A percentile compares a stretch with the other conserved stretches of the same genome.
phyloP scores from a whole-genome alignment of 2,113 vertebrate genomes.

The Hiodon alosoides region DNA sequence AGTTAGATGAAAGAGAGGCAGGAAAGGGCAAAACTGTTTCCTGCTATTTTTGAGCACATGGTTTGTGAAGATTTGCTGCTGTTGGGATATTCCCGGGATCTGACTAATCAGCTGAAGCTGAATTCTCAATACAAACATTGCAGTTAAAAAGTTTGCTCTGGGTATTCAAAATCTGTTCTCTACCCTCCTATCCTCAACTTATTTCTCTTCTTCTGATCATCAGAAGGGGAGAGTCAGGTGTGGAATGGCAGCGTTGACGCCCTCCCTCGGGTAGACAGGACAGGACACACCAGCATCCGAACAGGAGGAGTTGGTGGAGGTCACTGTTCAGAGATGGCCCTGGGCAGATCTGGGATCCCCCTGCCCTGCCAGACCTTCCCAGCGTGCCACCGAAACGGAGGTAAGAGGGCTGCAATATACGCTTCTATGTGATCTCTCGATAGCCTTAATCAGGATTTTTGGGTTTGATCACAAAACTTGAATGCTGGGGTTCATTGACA shows the following conservation, averaged over 20 bases:
- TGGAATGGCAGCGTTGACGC: slow-evolving; percentile 72
- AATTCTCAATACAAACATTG: too few species aligned
- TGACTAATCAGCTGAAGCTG: too few species aligned
- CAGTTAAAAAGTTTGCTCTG: not conserved
- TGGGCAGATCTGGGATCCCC: slow-evolving; percentile 67
- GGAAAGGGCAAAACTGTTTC: not conserved
- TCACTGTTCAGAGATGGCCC: slow-evolving; percentile 32
- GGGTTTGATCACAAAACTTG: too few species aligned
- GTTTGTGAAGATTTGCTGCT: too few species aligned
- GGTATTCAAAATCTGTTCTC: slow-evolving; percentile 1
- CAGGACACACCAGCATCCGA: slow-evolving; percentile 68
- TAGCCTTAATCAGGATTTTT: too few species aligned
- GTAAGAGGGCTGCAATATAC: slow-evolving; percentile 45
- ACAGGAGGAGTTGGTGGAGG: slow-evolving; percentile 64
- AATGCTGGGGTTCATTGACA: too few species aligned
- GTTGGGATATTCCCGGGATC: too few species aligned
- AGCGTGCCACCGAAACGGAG: slow-evolving; percentile 80
- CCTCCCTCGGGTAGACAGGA: slow-evolving; percentile 61
- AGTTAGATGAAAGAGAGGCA: too few species aligned
- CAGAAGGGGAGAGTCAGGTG: slow-evolving; percentile 66
- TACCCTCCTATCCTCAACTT: not conserved
- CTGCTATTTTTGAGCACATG: too few species aligned
- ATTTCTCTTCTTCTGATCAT: not conserved
- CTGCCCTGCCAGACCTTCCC: slow-evolving; percentile 86
- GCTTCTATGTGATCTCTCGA: not conserved